Conservation (phyloP, 2,888 invertebrate species). For the Calameuta idolon region DNA sequence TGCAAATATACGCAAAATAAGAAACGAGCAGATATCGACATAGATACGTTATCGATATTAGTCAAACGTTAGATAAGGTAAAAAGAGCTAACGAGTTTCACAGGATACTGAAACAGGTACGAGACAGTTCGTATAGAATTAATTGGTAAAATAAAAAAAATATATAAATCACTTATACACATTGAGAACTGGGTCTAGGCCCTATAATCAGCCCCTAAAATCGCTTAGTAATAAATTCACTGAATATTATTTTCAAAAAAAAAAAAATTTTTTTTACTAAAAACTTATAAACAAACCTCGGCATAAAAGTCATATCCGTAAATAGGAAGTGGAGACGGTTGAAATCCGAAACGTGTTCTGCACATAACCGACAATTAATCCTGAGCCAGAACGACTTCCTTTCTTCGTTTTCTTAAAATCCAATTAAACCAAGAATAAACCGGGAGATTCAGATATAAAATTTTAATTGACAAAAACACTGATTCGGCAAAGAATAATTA, state of each 20-base stretch:
- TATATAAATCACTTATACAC: neutral
- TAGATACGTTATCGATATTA: neutral
- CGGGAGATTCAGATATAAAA: neutral
- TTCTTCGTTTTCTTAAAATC: neutral
- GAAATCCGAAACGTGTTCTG: conserved; percentile 19
- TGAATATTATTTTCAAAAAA: neutral
- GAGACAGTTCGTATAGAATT: neutral
- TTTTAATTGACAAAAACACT: neutral
- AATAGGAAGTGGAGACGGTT: conserved; percentile 5
- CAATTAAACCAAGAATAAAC: neutral
- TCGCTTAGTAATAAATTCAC: neutral
- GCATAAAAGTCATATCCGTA: conserved; percentile 6
- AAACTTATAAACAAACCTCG: conserved; percentile 13
- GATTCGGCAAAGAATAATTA: neutral
- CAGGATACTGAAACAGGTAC: neutral
- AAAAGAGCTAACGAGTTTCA: neutral
- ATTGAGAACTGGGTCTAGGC: neutral
- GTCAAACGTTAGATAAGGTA: neutral
- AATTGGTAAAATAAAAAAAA: neutral
- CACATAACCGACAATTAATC: conserved; percentile 24
- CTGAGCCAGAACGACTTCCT: neutral
- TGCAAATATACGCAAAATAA: neutral
- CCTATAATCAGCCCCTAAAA: too few relatives aligned
- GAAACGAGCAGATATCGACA: neutral
- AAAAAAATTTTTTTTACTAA: too few relatives aligned